phyloP scores from a whole-genome alignment of 2,113 vertebrate species.

The Sander vitreus region DNA sequence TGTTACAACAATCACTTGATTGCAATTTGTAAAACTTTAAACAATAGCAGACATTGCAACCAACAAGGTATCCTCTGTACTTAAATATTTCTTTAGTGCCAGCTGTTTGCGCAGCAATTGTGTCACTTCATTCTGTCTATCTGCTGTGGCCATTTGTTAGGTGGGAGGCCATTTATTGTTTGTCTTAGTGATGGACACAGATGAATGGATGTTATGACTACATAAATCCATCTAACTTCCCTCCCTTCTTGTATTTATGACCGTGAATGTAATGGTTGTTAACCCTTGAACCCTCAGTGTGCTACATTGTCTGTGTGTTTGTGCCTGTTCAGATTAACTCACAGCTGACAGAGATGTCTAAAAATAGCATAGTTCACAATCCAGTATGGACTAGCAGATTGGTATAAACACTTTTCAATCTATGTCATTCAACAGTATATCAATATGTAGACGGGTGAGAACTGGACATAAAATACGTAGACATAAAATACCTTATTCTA shows the following conservation, averaged over 20 bases:
- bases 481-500: neutral
- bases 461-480: neutral
- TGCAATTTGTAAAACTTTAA: neutral
- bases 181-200: constrained; percentile 51
- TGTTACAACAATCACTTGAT: constrained; percentile 1
- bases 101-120: constrained; percentile 25
- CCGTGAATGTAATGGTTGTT: constrained; percentile 25
- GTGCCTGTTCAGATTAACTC: constrained; percentile 32
- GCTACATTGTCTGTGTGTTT: neutral
- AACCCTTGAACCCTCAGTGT: constrained; percentile 34
- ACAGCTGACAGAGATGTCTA: constrained; percentile 12
- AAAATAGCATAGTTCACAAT: constrained; percentile 21
- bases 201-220: constrained; percentile 26
- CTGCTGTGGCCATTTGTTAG: constrained; percentile 37
- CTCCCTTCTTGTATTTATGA: constrained; percentile 33
- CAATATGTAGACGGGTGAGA: neutral
- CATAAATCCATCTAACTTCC: constrained; percentile 48
- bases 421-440: neutral
- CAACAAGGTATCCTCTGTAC: neutral
- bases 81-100: neutral
- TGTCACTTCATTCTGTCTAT: constrained; percentile 31
- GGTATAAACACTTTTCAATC: neutral
- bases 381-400: constrained; percentile 22
- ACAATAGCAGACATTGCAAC: neutral
- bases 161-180: constrained; percentile 42